Evolutionary conservation across 1,140 invertebrate genomes (phyloP), one percentile per base, ranked within the genome.

Genomic region (Heliothis subflexa): DNA sequence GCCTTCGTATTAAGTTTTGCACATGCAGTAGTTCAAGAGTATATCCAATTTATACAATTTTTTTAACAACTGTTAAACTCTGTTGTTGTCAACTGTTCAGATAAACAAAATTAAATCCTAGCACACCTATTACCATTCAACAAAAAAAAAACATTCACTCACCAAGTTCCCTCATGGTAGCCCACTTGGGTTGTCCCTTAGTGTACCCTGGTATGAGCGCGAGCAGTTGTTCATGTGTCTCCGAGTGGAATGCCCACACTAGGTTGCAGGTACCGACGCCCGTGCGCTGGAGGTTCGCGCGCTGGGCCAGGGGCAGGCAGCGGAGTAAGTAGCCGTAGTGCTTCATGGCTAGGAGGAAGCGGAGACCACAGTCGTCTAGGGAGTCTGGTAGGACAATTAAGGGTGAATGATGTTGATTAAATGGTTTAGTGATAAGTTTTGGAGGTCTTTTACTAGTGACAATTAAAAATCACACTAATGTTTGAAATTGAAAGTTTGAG

Each of bases 191-290:
- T 85, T 97, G 97, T 78, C 96, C 97, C 91, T 98, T 98, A 0
- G 97, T 96, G 91, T 98, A 98, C 18, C 97, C 97, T 0, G 99
- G 99, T 81, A 99, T 97, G 16, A 99, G 94, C 74, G 97, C 97
- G 1, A 99, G 93, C 45, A 99, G 94, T 92, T 99, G 99, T 88
- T 99, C 99, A 94, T 99, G 98, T 40, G 98, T 98, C 94, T 99
- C 99, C 0, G 99, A 99, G 95, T 99, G 99, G 93, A 99, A 99
- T 1, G 99, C 99, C 99, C 99, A 99, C 11, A 99, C 98, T 13
- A 99, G 95, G 94, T 99, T 98, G 75, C 98, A 97, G 0, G 98
- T 97, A 7, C 97, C 97, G 0, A 99, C 97, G 14, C 99, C 99
- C 81, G 97, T 96, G 75, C 97, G 97, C 88, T 99, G 98, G 76